A percentile compares a stretch with the other conserved stretches of the same genome.
Evolutionary conservation across 2,888 invertebrate genomes (phyloP).

Genomic region (Latheticus oryzae): DNA sequence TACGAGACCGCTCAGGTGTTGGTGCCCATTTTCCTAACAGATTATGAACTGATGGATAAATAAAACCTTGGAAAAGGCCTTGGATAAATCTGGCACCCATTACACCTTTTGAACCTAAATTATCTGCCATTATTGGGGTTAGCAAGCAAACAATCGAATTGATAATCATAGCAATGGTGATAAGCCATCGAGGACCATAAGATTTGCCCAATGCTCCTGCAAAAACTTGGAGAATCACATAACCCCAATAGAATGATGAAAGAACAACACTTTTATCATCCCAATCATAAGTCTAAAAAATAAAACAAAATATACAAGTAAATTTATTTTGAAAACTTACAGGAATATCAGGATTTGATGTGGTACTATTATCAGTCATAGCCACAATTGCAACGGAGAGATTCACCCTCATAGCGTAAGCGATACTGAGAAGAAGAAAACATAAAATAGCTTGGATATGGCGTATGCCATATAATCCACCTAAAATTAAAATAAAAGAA

Average conservation of each 20-base stretch:
- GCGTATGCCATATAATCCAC: slow-evolving; percentile 66
- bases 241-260: slow-evolving; percentile 85
- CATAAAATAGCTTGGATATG: slow-evolving; percentile 73
- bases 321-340: slow-evolving; percentile 62
- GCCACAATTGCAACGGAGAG: slow-evolving; percentile 78
- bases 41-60: slow-evolving; percentile 78
- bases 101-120: slow-evolving; percentile 72
- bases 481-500: slow-evolving; percentile 15
- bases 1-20: slow-evolving; percentile 74
- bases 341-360: slow-evolving; percentile 60
- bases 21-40: slow-evolving; percentile 84
- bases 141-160: slow-evolving; percentile 74
- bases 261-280: slow-evolving; percentile 65
- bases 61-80: slow-evolving; percentile 79
- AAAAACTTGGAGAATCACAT: slow-evolving; percentile 76
- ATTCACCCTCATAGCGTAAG: slow-evolving; percentile 73
- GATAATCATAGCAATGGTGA: slow-evolving; percentile 69
- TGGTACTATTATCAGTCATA: slow-evolving; percentile 72
- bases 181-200: slow-evolving; percentile 77
- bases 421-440: slow-evolving; percentile 70
- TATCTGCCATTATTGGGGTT: slow-evolving; percentile 73
- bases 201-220: slow-evolving; percentile 75
- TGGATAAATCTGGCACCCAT: slow-evolving; percentile 74
- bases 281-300: slow-evolving; percentile 38
- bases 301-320: too few relatives aligned